phyloP scores from a whole-genome alignment of 2,888 invertebrate genomes.

The Cotesia congregata region DNA sequence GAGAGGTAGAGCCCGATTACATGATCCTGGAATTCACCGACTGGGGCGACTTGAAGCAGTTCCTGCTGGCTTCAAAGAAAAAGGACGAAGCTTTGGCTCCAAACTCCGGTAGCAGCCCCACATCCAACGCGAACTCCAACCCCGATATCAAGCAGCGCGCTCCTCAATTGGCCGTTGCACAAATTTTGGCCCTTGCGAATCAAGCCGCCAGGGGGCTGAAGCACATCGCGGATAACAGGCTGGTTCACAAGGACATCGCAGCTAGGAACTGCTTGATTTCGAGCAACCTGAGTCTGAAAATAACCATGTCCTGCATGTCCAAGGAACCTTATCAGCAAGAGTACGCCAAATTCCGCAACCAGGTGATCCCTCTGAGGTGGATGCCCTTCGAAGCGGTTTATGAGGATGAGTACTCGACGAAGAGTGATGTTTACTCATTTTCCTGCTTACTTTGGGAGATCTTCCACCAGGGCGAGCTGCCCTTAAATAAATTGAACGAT shows the following conservation, averaged over 20 bases:
- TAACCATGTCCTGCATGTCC: conserved; percentile 84
- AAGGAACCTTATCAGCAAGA: conserved; percentile 91
- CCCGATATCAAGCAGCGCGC: conserved; percentile 66
- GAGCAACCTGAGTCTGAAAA: conserved; percentile 84
- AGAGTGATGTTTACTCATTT: conserved; percentile 94
- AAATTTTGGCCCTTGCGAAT: conserved; percentile 78
- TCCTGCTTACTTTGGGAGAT: conserved; percentile 93
- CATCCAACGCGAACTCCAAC: conserved; percentile 51
- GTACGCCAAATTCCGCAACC: conserved; percentile 87
- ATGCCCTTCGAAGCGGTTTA: conserved; percentile 89
- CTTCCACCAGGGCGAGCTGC: conserved; percentile 83
- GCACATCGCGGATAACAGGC: conserved; percentile 80
- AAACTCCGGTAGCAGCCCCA: background rate
- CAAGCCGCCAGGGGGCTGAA: conserved; percentile 89
- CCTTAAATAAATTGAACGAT: conserved; percentile 82
- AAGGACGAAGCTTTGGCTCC: conserved; percentile 44
- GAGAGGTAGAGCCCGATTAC: conserved; percentile 88
- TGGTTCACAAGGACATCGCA: conserved; percentile 92
- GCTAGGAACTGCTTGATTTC: conserved; percentile 92
- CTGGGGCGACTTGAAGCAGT: conserved; percentile 96
- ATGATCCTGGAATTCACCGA: conserved; percentile 93
- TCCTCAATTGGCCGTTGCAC: conserved; percentile 78
- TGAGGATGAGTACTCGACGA: conserved; percentile 92
- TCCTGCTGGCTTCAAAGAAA: conserved; percentile 76
- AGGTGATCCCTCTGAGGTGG: conserved; percentile 92